These are phyloP conservation scores for Clostera curtula DNA, from an alignment of 2,888 invertebrate genomes.

Conservation along the genomic window DNA sequence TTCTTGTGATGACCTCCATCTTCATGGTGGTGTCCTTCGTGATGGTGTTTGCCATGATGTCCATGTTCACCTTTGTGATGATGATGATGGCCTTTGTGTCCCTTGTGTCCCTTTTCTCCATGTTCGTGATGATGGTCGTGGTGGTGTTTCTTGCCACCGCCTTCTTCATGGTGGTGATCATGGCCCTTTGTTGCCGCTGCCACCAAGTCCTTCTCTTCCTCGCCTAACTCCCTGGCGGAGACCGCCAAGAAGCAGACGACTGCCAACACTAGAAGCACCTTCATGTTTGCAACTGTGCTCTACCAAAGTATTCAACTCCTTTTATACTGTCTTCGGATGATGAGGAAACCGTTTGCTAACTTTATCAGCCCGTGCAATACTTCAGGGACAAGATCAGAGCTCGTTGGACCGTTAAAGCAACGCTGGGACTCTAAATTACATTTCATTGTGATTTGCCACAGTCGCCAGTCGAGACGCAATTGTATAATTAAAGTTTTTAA, in stretches of 20 bases:
- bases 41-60: slow-evolving; percentile 60
- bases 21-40: slow-evolving; percentile 57
- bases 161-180: slow-evolving; percentile 50
- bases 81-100: slow-evolving; percentile 65
- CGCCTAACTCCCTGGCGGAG: slow-evolving; percentile 48
- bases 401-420: slow-evolving; percentile 53
- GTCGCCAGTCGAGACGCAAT: slow-evolving; percentile 14
- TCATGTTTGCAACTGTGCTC: slow-evolving; percentile 54
- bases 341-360: slow-evolving; percentile 62
- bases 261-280: slow-evolving; percentile 49
- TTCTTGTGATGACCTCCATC: slow-evolving; percentile 63
- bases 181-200: slow-evolving; percentile 51
- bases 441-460: slow-evolving; percentile 31
- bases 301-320: slow-evolving; percentile 33
- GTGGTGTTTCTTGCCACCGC: slow-evolving; percentile 63
- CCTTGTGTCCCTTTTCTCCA: slow-evolving; percentile 58
- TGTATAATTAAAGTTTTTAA: slow-evolving; percentile 7
- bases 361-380: slow-evolving; percentile 31
- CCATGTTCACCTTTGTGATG: slow-evolving; percentile 65
- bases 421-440: slow-evolving; percentile 31
- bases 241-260: slow-evolving; percentile 58
- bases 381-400: slow-evolving; percentile 49
- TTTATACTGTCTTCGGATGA: slow-evolving; percentile 54
- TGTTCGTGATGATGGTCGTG: slow-evolving; percentile 62
- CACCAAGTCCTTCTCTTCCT: slow-evolving; percentile 57